Base-by-base conservation (phyloP, 1,140 invertebrate species). In the Rhizoglyphus robini region DNA sequence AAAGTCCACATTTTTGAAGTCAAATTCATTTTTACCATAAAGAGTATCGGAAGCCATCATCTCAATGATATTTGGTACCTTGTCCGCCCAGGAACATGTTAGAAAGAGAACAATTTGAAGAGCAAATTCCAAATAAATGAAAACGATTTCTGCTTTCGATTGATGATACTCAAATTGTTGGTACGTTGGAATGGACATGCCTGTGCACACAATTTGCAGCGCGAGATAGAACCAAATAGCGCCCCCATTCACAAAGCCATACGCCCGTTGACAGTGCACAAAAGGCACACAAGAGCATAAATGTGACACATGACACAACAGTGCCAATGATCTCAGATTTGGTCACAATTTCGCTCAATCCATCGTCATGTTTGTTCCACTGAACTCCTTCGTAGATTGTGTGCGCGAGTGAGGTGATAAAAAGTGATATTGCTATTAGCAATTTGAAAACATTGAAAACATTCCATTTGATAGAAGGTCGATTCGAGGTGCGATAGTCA, bases 11-110 rank as follows among this genome's bases (percentile, higher is more conserved):
- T 60, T 8, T 4, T 30, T 25, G 32, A 41, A 93, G 90, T 25
- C n/a, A 18, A 18, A 11, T 41, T 8, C 8, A 41, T 11, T 41
- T 1, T 15, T 49, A 59, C 3, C 18, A 18, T 8, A 11, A n/a
- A 15, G 18, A n/a, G 27, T 93, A 84, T 82, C 77, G 85, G 92
- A 73, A 87, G 90, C 67, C 90, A 81, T 76, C 91, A 83, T 72
- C 87, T 90, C 70, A 84, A 86, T 68, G 84, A 76, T 74, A 86
- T 88, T 68, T 69, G 70, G 31, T 71, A 63, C 27, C 74, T 51
- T 11, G 46, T 63, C 66, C 23, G 18, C 4, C 51, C 20, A 27
- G 30, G 36, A 68, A 32, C 46, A 32, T 13, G 57, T 58, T 11
- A 66, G 3, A 58, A 65, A 57, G 25, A 67, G 27, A n/a, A 58